Evolutionary conservation across 2,888 invertebrate species (phyloP).

Genomic region (Aphidius colemani): DNA sequence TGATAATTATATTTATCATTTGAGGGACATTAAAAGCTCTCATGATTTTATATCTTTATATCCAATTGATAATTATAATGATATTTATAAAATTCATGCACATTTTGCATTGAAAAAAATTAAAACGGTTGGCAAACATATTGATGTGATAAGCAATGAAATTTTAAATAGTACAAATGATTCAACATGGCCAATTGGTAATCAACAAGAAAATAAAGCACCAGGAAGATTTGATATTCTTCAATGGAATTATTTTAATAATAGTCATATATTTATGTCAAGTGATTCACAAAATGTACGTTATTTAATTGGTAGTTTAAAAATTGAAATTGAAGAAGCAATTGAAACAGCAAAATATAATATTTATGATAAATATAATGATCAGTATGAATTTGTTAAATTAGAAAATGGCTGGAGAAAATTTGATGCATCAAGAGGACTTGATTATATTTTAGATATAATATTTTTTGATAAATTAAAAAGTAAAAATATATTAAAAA

Average conservation of each 20-base stretch:
- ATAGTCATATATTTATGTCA: conserved; percentile 79
- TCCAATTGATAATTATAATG: conserved; percentile 68
- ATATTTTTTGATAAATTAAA: conserved; percentile 63
- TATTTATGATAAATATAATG: conserved; percentile 62
- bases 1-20: background rate
- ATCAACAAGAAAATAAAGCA: conserved; percentile 69
- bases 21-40: too few relatives aligned
- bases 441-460: conserved; percentile 83
- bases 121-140: conserved; percentile 52
- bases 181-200: conserved; percentile 76
- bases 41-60: conserved; percentile 67
- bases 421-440: conserved; percentile 82
- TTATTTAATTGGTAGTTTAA: conserved; percentile 69
- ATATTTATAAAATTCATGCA: conserved; percentile 74
- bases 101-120: conserved; percentile 69
- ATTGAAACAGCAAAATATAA: conserved; percentile 63
- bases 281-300: conserved; percentile 77
- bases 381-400: conserved; percentile 63
- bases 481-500: conserved; percentile 63
- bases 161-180: background rate
- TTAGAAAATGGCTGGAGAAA: conserved; percentile 74
- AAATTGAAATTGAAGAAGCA: conserved; percentile 70
- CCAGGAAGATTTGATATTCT: conserved; percentile 81
- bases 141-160: conserved; percentile 42
- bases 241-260: conserved; percentile 86